Evolutionary conservation across 2,113 vertebrate species (phyloP).

Genomic region (Lagopus muta): DNA sequence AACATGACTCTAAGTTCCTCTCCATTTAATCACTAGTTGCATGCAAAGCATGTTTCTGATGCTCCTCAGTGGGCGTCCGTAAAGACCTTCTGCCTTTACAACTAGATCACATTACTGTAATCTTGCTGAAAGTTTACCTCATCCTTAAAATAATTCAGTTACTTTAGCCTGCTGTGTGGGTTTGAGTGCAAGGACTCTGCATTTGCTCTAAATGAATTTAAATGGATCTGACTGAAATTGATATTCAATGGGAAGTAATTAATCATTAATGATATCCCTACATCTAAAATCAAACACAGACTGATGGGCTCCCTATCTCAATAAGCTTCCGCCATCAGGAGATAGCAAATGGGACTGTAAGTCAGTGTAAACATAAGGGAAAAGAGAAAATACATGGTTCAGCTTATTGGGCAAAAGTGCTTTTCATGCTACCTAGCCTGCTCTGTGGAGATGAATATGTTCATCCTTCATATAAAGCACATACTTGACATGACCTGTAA

Average conservation of each 20-base stretch:
- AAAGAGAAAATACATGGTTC: background rate
- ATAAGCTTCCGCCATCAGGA: background rate
- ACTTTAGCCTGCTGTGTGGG: background rate
- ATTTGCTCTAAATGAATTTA: background rate
- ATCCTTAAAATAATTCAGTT: background rate
- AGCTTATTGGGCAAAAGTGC: background rate
- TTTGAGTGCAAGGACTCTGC: background rate
- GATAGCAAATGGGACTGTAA: background rate
- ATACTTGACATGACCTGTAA: background rate
- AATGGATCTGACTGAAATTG: background rate
- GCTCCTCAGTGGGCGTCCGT: background rate
- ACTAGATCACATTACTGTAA: background rate
- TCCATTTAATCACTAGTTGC: background rate
- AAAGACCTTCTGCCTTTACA: background rate
- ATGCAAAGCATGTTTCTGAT: background rate
- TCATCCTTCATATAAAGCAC: background rate
- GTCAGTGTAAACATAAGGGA: background rate
- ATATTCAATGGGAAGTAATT: background rate
- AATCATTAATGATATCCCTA: background rate
- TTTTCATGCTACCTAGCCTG: background rate
- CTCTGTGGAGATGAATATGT: background rate
- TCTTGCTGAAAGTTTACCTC: background rate
- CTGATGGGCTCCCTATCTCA: background rate
- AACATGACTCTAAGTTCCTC: background rate
- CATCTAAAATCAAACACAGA: background rate